Conservation (phyloP, 2,888 invertebrate species). For the Drosophila infuscata region DNA sequence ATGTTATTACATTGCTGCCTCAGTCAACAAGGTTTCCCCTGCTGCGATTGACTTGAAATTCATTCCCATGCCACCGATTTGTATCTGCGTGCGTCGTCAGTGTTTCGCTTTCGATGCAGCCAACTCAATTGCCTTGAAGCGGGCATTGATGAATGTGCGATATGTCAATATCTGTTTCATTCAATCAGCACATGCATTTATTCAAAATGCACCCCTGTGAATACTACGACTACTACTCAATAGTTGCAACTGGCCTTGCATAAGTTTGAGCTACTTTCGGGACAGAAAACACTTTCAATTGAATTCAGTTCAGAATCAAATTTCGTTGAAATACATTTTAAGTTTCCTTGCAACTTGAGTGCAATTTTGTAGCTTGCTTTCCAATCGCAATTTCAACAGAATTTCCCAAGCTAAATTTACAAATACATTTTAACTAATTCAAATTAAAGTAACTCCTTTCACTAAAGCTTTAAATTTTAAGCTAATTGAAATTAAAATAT, state of each 20-base stretch:
- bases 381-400: background rate
- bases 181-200: constrained; percentile 48
- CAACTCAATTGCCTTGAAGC: constrained; percentile 48
- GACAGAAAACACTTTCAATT: background rate
- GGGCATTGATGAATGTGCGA: constrained; percentile 29
- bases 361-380: background rate
- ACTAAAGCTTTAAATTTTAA: background rate
- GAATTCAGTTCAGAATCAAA: background rate
- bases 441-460: background rate
- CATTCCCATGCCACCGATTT: constrained; percentile 32
- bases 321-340: background rate
- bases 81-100: constrained; percentile 20
- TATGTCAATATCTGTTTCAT: constrained; percentile 45
- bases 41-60: constrained; percentile 13
- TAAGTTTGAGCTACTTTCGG: background rate
- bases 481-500: background rate
- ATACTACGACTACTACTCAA: constrained; percentile 4
- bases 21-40: constrained; percentile 10
- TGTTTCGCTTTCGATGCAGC: constrained; percentile 23
- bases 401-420: background rate
- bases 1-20: constrained; percentile 58
- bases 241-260: constrained; percentile 5
- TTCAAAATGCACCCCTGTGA: constrained; percentile 14
- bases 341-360: background rate
- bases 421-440: background rate